Percentiles rank a stretch among this genome's conserved stretches.
phyloP scores from a whole-genome alignment of 2,888 invertebrate genomes.

The Trachelus iudaicus region DNA sequence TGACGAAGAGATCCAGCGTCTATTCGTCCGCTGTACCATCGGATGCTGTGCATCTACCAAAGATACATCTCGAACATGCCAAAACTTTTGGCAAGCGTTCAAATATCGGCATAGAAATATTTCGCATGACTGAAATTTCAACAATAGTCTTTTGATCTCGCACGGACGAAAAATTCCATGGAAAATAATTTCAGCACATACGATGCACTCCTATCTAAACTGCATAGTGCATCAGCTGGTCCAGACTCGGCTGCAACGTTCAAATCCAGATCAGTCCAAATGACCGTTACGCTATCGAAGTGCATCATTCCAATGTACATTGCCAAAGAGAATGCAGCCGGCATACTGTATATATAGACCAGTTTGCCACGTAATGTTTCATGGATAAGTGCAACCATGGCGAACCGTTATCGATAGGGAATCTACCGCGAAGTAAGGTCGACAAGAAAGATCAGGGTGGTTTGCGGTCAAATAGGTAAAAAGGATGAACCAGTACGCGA shows the following conservation, averaged over 20 bases:
- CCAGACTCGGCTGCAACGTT: not conserved
- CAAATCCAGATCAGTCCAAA: not conserved
- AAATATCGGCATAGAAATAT: not conserved
- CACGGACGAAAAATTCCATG: not conserved
- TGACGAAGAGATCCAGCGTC: slow-evolving; percentile 33
- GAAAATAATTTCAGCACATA: not conserved
- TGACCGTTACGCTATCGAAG: not conserved
- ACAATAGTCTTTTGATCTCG: not conserved
- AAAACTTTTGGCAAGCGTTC: not conserved
- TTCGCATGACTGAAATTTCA: not conserved
- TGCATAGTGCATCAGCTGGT: not conserved
- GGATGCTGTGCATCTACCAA: not conserved
- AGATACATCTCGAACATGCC: not conserved
- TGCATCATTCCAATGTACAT: not conserved
- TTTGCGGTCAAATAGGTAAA: slow-evolving; percentile 20
- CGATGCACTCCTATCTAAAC: not conserved
- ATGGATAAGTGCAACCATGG: not conserved
- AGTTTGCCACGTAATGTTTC: not conserved
- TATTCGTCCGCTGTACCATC: too few species aligned
- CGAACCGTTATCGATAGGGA: slow-evolving; percentile 12
- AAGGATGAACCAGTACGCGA: slow-evolving; percentile 15
- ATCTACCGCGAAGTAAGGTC: not conserved
- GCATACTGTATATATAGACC: not conserved
- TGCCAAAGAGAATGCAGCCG: not conserved
- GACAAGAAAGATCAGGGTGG: slow-evolving; percentile 13